phyloP scores from a whole-genome alignment of 1,140 invertebrate genomes.

The Bilobella aurantiaca region DNA sequence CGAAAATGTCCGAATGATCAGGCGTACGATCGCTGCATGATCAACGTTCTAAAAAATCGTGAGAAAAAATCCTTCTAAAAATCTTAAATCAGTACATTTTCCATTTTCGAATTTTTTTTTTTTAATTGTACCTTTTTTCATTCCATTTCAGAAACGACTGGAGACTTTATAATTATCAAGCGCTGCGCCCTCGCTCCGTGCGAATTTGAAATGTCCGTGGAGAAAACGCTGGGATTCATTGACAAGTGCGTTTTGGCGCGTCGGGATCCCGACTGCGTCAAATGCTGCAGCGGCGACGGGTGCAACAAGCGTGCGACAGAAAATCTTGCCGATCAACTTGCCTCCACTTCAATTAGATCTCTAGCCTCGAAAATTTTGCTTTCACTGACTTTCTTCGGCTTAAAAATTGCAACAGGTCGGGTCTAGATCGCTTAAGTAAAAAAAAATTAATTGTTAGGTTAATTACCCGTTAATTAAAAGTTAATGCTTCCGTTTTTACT shows the following conservation, averaged over 20 bases:
- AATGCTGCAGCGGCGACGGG: conserved; percentile 41
- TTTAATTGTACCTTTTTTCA: conserved; percentile 23
- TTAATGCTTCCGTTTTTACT: no score
- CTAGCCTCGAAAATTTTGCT: neutral
- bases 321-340: neutral
- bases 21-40: conserved; percentile 44
- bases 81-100: neutral
- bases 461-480: no score
- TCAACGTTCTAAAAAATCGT: conserved; percentile 44
- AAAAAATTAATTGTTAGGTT: no score
- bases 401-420: no score
- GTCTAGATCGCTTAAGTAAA: no score
- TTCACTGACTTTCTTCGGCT: no score
- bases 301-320: conserved; percentile 40
- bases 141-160: conserved; percentile 38
- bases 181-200: conserved; percentile 47
- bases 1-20: conserved; percentile 41
- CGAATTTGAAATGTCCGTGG: conserved; percentile 41
- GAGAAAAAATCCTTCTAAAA: conserved; percentile 31
- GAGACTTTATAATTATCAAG: conserved; percentile 39
- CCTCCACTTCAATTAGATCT: neutral
- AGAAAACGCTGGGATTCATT: conserved; percentile 32
- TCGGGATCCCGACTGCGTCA: conserved; percentile 22
- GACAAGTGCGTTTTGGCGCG: conserved; percentile 19
- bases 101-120: neutral